Evolutionary conservation across 2,113 vertebrate species (phyloP), one percentile per base, ranked within the genome.

Genomic region (Sander vitreus): DNA sequence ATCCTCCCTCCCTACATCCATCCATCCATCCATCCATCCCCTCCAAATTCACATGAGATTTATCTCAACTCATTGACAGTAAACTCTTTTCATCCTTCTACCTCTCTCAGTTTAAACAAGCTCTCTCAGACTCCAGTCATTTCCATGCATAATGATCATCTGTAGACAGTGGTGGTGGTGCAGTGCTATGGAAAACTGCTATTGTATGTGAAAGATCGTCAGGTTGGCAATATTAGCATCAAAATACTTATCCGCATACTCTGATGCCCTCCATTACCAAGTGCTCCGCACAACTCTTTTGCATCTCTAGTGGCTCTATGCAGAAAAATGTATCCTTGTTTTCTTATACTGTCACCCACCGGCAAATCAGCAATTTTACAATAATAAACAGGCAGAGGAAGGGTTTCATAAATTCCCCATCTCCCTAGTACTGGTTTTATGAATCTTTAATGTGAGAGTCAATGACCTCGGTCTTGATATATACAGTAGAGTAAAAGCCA

Each of bases 111-210:
- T 91, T 93, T 93, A 90, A 91, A 89, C 90, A 86, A 86, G 81
- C 89, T 85, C 81, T 76, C 83, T 89, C 88, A 90, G 83, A 91
- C 90, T 90, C 85, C 81, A 90, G 87, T 88, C 89, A 93, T 93
- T 88, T 91, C 85, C 85, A 91, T 91, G 90, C 94, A 93, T 94
- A 95, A 94, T 95, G 89, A 94, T 88, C 83, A 80, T 70, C 81
- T 62, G 0, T 77, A 84, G 85, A 85, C 87, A 76, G 59, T 19
- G 70, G 66, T 45, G 59, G 58, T 53, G 55, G 60, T 5, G 7
- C n/a, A 4, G 7, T 25, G 12, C 39, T 43, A 43, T 43, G 14
- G 48, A 72, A 70, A 78, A 75, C 66, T 62, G 66, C 55, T 73
- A 78, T 73, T 93, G 86, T 90, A 73, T 89, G 85, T 74, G 86